These are phyloP conservation scores for Drosophila miranda DNA, from an alignment of 1,140 invertebrate genomes.

Conservation along the genomic window DNA sequence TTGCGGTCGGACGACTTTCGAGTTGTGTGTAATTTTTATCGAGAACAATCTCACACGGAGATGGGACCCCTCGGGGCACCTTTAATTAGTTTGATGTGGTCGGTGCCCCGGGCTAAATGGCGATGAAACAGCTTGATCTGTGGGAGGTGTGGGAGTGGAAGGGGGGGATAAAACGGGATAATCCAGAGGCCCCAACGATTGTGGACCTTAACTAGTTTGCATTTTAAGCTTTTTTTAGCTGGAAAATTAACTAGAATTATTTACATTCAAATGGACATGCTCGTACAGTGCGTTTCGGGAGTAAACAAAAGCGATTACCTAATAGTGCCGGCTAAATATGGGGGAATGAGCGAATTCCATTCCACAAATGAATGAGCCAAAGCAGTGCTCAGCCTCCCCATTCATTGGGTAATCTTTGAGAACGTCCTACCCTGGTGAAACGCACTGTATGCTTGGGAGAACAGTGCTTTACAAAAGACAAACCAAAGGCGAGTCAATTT, in stretches of 20 bases:
- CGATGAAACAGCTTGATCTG: conserved; percentile 11
- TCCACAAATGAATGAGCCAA: no score
- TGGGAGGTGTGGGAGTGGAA: background rate
- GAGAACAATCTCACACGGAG: conserved; percentile 57
- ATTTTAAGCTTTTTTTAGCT: conserved; percentile 33
- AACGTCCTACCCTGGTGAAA: background rate
- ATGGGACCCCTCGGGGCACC: conserved; percentile 21
- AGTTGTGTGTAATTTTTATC: conserved; percentile 76
- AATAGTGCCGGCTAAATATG: no score
- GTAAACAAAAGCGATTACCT: no score
- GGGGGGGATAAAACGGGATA: background rate
- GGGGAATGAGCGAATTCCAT: no score
- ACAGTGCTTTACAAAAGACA: conserved; percentile 15
- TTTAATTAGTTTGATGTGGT: conserved; percentile 54
- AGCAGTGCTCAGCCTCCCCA: no score
- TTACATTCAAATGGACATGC: no score
- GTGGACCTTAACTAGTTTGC: conserved; percentile 6
- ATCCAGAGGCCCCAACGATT: background rate
- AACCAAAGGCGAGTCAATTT: conserved; percentile 39
- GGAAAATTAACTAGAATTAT: conserved; percentile 22
- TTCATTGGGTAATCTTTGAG: no score
- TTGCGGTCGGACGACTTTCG: conserved; percentile 36
- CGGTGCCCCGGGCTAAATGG: background rate
- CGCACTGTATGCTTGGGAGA: background rate
- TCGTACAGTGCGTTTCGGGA: no score